Evolutionary conservation across 2,888 invertebrate species (phyloP).

Genomic region (Agonum fuliginosum): DNA sequence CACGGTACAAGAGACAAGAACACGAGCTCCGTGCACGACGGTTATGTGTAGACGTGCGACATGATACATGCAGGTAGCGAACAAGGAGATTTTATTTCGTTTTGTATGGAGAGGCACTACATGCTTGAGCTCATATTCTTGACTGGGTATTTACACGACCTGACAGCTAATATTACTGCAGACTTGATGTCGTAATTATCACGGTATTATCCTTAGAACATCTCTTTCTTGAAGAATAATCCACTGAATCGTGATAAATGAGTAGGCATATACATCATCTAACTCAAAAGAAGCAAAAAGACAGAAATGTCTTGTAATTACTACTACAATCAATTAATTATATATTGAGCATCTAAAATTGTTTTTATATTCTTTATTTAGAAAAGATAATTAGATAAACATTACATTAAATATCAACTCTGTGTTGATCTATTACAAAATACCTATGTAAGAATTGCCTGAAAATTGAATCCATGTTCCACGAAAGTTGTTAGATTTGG

Average conservation of each 20-base stretch:
- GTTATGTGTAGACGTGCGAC: constrained; percentile 29
- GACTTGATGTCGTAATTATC: constrained; percentile 12
- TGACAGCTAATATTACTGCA: constrained; percentile 32
- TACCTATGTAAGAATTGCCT: no score
- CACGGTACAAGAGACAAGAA: neutral
- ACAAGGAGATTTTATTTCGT: constrained; percentile 32
- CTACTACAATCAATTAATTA: no score
- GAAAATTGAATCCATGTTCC: no score
- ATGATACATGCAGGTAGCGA: constrained; percentile 45
- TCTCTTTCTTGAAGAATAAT: constrained; percentile 3
- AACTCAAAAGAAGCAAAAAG: no score
- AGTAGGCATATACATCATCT: neutral
- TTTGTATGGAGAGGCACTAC: constrained; percentile 20
- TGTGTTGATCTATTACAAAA: no score
- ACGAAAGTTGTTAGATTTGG: no score
- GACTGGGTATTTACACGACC: constrained; percentile 32
- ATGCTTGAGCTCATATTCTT: constrained; percentile 16
- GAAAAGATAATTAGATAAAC: no score
- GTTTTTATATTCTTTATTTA: no score
- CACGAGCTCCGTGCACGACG: neutral
- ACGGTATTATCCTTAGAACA: constrained; percentile 31
- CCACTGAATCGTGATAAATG: constrained; percentile 16
- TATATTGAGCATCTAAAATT: no score
- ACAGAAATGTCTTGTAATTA: no score
- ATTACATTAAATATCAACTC: no score